Conservation (phyloP, 53 echinoderm and acorn worm genomes). For the Crossaster papposus region DNA sequence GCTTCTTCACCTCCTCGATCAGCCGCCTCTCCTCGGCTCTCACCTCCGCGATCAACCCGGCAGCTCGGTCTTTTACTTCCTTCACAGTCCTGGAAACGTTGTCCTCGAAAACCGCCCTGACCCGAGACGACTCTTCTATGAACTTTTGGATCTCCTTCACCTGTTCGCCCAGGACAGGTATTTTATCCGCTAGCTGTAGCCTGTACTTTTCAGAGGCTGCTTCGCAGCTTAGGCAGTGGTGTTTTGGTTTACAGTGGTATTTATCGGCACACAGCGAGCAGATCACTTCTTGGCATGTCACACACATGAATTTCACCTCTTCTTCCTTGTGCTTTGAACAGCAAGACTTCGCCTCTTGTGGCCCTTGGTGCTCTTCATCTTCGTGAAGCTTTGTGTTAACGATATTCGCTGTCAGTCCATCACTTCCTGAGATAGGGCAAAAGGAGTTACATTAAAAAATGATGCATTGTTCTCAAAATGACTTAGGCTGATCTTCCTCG, state of each 20-base stretch:
- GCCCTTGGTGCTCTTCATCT: too few species aligned
- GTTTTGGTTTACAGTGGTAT: conserved; percentile 1
- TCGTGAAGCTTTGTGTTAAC: not conserved
- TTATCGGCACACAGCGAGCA: not conserved
- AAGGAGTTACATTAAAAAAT: not conserved
- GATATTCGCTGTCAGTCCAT: not conserved
- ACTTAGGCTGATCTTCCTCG: not conserved
- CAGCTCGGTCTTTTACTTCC: not conserved
- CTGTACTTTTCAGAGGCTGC: conserved; percentile 22
- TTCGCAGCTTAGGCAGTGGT: not conserved
- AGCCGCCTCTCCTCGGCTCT: conserved; percentile 7
- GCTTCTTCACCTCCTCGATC: not conserved
- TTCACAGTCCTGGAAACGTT: not conserved
- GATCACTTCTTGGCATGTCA: conserved; percentile 10
- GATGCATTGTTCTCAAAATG: not conserved
- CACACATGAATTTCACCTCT: not conserved
- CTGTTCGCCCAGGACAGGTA: not conserved
- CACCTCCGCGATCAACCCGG: not conserved
- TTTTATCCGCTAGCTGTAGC: not conserved
- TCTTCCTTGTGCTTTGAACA: not conserved
- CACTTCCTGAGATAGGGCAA: not conserved
- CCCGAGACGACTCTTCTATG: not conserved
- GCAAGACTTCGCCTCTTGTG: not conserved
- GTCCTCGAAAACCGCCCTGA: not conserved
- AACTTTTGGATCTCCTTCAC: not conserved